Conservation (phyloP, 2,888 invertebrate species). For the Polia nebulosa region DNA sequence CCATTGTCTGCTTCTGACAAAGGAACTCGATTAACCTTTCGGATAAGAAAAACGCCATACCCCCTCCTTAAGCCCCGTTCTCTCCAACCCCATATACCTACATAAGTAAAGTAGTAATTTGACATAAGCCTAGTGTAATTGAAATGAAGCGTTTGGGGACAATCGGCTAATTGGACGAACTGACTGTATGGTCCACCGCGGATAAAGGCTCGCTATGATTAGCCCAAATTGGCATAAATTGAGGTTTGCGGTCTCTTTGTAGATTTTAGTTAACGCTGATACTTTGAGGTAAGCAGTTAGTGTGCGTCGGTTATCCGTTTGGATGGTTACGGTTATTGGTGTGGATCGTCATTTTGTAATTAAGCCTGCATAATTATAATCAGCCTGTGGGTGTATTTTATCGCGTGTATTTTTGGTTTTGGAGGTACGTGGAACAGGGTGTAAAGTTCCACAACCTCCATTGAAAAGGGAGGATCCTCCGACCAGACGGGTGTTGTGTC, state of each 20-base stretch:
- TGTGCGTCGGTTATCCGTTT: background rate
- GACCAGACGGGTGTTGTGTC: too few species aligned
- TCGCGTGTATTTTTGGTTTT: background rate
- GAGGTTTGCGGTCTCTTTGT: slow-evolving; percentile 64
- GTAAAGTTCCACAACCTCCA: too few species aligned
- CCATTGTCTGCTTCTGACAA: slow-evolving; percentile 34
- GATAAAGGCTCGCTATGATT: slow-evolving; percentile 62
- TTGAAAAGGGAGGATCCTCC: too few species aligned
- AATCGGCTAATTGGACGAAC: slow-evolving; percentile 63
- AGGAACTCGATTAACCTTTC: slow-evolving; percentile 45
- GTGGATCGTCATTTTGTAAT: background rate
- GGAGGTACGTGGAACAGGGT: background rate
- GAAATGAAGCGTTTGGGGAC: slow-evolving; percentile 65
- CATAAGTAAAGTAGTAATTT: slow-evolving; percentile 44
- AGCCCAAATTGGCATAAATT: slow-evolving; percentile 55
- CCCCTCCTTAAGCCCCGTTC: slow-evolving; percentile 12
- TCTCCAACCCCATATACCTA: slow-evolving; percentile 14
- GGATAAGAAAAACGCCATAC: slow-evolving; percentile 40
- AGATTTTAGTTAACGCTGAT: slow-evolving; percentile 34
- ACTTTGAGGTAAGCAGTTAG: slow-evolving; percentile 20
- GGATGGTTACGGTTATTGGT: background rate
- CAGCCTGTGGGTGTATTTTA: background rate
- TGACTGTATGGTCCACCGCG: slow-evolving; percentile 47
- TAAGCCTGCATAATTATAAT: background rate
- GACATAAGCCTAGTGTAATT: slow-evolving; percentile 66